Conservation (phyloP, 2,888 invertebrate genomes). For the Epistrophella euchroma region DNA sequence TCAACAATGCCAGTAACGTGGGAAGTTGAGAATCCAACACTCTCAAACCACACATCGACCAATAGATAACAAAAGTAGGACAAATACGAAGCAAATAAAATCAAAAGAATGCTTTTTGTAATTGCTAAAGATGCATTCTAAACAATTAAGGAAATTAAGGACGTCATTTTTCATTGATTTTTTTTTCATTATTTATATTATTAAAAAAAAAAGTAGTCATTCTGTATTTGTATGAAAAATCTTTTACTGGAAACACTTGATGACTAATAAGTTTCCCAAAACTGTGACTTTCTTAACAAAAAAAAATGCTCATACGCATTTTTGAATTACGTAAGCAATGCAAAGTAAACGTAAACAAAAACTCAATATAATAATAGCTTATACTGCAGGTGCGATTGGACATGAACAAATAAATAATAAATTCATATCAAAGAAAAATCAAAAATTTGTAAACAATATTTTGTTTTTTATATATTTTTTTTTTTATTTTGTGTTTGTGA, state of each 20-base stretch:
- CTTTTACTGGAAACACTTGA: background rate
- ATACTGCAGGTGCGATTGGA: conserved; percentile 1
- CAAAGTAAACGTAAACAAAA: conserved; percentile 6
- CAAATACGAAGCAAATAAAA: too few relatives aligned
- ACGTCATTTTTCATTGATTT: too few relatives aligned
- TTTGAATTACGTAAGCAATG: background rate
- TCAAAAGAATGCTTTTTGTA: too few relatives aligned
- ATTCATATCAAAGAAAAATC: conserved; percentile 9
- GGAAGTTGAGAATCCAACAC: too few relatives aligned
- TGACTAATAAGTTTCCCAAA: background rate
- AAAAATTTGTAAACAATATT: background rate
- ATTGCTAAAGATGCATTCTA: too few relatives aligned
- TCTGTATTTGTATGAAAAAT: background rate
- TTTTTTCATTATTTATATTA: too few relatives aligned
- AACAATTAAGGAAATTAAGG: too few relatives aligned
- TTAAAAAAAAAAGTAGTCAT: background rate
- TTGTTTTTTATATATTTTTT: background rate
- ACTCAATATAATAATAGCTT: background rate
- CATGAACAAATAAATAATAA: background rate
- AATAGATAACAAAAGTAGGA: too few relatives aligned
- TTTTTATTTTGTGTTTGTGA: background rate
- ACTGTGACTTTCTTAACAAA: background rate
- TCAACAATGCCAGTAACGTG: too few relatives aligned
- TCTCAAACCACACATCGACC: too few relatives aligned
- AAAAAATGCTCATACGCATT: background rate